These are phyloP conservation scores for Bradypodion pumilum DNA, from an alignment of 2,797 vertebrate genomes.

Conservation along the genomic window DNA sequence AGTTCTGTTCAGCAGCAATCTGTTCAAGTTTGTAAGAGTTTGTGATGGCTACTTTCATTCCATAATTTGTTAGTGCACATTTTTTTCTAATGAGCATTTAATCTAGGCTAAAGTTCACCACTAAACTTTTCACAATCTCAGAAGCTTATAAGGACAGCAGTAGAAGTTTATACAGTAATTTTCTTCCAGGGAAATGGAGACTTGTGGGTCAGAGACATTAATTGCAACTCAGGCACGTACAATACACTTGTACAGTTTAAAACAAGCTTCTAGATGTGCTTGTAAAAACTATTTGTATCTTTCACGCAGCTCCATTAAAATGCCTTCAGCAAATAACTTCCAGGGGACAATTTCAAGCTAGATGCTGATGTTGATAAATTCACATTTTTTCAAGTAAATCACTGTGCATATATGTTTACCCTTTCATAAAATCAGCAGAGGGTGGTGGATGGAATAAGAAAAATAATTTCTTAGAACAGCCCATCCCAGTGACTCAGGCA, in stretches of 20 bases:
- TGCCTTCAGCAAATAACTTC: neutral
- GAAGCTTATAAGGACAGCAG: conserved; percentile 33
- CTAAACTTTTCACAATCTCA: conserved; percentile 26
- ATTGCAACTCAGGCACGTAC: conserved; percentile 37
- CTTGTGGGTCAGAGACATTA: conserved; percentile 17
- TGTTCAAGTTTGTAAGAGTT: neutral
- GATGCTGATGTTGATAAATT: conserved; percentile 26
- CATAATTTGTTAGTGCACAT: neutral
- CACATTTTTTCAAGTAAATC: no score
- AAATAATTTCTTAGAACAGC: neutral
- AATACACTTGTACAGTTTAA: conserved; percentile 1
- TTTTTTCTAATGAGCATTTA: conserved; percentile 15
- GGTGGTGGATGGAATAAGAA: neutral
- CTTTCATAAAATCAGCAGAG: conserved; percentile 16
- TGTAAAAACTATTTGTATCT: conserved; percentile 34
- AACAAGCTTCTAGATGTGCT: conserved; percentile 26
- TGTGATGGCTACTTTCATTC: neutral
- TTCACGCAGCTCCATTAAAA: neutral
- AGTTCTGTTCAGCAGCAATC: neutral
- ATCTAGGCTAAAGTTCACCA: conserved; percentile 34
- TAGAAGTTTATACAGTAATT: conserved; percentile 7
- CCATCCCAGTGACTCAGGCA: conserved; percentile 23
- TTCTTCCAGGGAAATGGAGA: conserved; percentile 22
- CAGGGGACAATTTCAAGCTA: conserved; percentile 16
- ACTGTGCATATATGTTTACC: neutral